Base-by-base conservation (phyloP, 2,797 vertebrate species). In the Galagoides demidoff region DNA sequence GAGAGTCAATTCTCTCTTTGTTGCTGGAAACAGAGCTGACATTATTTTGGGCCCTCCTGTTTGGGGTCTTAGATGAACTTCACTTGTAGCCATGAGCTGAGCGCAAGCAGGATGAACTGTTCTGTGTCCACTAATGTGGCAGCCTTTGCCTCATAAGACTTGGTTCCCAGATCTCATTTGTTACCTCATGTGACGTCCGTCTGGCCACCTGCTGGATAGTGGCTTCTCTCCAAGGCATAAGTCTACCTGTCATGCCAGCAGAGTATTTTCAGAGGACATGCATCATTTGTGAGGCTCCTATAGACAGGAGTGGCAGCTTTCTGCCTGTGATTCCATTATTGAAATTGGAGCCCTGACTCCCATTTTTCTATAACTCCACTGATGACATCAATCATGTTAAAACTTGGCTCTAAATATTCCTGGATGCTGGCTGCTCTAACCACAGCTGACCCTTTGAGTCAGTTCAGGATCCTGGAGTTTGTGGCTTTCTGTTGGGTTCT, bases 1-100 rank as follows among this genome's bases (percentile, higher is more conserved):
- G 70, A 49, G 91, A 78, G 86, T 97, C 88, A 92, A 79, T 87
- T 95, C 95, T 97, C 77, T 86, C 14, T 94, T 86, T 55, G 86
- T 94, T 96, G 61, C 90, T 87, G 20, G 74, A 68, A 97, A 19
- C 49, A 85, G 68, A 57, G 71, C n/a, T 20, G 3, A 94, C 95
- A 81, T 95, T 70, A 70, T 89, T 95, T 96, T 14, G 85, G 7
- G 90, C 45, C 43, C 4, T 78, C 68, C 90, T 31, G 76, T 97
- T 92, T 97, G 10, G 87, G 96, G 57, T 81, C 76, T 68, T 85
- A 31, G 66, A 27, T 79, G 92, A 96, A 87, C 59, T 73, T 52
- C 59, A 0, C 94, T 92, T 45, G n/a, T 3, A 93, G 29, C 88
- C 39, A 79, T 2, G n/a, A 94, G 64, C 10, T 1, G 19, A 49